Evolutionary conservation across 2,888 invertebrate species (phyloP), one percentile per base, ranked within the genome.

Genomic region (Lasiommata megera): DNA sequence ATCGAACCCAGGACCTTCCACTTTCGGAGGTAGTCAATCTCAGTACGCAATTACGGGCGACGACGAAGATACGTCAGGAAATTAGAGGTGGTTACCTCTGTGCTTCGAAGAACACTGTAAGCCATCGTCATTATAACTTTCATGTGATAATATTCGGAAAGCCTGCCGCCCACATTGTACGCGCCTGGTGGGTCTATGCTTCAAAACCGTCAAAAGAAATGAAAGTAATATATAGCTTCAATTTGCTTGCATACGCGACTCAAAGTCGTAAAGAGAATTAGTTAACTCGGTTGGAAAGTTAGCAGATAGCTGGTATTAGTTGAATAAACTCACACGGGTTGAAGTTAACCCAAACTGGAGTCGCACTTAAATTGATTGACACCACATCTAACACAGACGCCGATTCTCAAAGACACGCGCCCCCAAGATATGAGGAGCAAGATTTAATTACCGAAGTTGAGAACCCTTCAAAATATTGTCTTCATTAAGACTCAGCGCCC

Each of bases 371-470:
- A 75, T 73, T 74, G 73, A 79, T 77, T 74, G 74, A 70, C 77
- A 73, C 76, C 73, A 61, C 72, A 69, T 73, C 75, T 77, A 76
- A 79, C 79, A 74, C 73, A 73, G 75, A 76, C 70, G 73, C 69
- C 71, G 71, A 74, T 77, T 77, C 72, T 70, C 71, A 70, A 73
- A 72, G 74, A 70, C 67, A 67, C 65, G 69, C 63, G 36, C 41
- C 52, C 31, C 40, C 66, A 44, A 68, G 71, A 73, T 79, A 82
- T 82, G 80, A 80, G 77, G 70, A 68, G 68, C 73, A 71, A 76
- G 76, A 85, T 83, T 86, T 84, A 84, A 87, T 86, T 83, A 86
- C 72, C 62, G 65, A 80, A 87, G 78, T 87, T 80, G 65, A 65
- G 70, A 73, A 67, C 71, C 70, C 77, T 74, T 72, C 78, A 78